phyloP scores from a whole-genome alignment of 2,888 invertebrate species.

The Leuctra nigra region DNA sequence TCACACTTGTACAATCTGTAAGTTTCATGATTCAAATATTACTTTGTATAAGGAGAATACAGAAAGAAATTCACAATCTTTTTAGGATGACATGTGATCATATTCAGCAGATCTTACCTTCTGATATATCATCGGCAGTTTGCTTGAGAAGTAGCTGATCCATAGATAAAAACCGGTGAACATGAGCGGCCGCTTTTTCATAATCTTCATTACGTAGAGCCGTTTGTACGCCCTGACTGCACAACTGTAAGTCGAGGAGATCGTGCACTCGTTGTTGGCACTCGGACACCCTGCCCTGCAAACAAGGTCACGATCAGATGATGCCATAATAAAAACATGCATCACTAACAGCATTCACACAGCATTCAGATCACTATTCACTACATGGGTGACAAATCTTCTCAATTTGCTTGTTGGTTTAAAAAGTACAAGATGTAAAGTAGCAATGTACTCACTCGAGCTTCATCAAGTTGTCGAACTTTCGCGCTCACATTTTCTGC shows the following conservation, averaged over 20 bases:
- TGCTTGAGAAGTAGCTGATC: slow-evolving; percentile 75
- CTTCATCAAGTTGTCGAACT: slow-evolving; percentile 87
- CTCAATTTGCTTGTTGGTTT: not conserved
- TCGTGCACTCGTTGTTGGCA: slow-evolving; percentile 93
- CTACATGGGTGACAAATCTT: not conserved
- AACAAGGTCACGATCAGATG: slow-evolving; percentile 22
- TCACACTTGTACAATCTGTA: slow-evolving; percentile 56
- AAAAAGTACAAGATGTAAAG: not conserved
- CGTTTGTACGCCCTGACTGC: slow-evolving; percentile 94
- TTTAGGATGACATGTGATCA: not conserved
- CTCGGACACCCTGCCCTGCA: slow-evolving; percentile 81
- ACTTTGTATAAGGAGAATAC: not conserved
- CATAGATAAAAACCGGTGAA: slow-evolving; percentile 89
- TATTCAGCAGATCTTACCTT: slow-evolving; percentile 39
- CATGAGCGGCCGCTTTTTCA: slow-evolving; percentile 93
- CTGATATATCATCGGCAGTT: slow-evolving; percentile 68
- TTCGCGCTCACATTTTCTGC: slow-evolving; percentile 94
- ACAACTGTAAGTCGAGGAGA: slow-evolving; percentile 87
- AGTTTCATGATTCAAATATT: not conserved
- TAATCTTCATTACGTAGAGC: slow-evolving; percentile 93
- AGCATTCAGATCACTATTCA: not conserved
- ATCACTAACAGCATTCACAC: not conserved
- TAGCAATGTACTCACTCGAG: slow-evolving; percentile 58
- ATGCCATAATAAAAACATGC: not conserved
- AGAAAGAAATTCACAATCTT: not conserved